Conservation (phyloP, 64 coral and sea anemone genomes). For the Cladopsammia gracilis region DNA sequence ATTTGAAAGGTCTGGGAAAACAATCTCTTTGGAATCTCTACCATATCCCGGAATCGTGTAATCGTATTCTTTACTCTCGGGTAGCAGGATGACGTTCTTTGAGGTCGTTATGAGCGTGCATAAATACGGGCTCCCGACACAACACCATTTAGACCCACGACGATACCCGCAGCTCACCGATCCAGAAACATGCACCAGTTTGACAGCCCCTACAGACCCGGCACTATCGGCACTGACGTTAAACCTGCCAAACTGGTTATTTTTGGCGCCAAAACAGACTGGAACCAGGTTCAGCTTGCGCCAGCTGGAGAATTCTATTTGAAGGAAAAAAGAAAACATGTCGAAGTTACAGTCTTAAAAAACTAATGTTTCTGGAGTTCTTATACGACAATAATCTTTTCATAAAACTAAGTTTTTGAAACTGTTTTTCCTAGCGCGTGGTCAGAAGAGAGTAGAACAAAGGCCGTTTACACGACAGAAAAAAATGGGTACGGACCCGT, state of each 20-base stretch:
- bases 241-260: background rate
- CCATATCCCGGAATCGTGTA: background rate
- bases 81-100: background rate
- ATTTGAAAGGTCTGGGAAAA: slow-evolving; percentile 27
- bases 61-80: background rate
- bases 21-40: background rate
- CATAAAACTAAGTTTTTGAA: no score
- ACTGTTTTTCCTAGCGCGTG: no score
- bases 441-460: no score
- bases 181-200: background rate
- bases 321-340: background rate
- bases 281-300: background rate
- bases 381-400: no score
- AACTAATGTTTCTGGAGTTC: background rate
- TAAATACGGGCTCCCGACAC: background rate
- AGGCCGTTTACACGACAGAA: no score
- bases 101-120: background rate
- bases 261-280: slow-evolving; percentile 8
- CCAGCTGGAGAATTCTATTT: background rate
- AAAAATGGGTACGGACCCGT: no score
- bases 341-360: background rate
- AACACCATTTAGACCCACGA: background rate
- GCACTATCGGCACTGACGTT: background rate
- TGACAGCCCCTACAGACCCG: background rate
- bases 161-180: background rate